Conservation (phyloP, 2,113 vertebrate genomes). For the Neoarius graeffei region DNA sequence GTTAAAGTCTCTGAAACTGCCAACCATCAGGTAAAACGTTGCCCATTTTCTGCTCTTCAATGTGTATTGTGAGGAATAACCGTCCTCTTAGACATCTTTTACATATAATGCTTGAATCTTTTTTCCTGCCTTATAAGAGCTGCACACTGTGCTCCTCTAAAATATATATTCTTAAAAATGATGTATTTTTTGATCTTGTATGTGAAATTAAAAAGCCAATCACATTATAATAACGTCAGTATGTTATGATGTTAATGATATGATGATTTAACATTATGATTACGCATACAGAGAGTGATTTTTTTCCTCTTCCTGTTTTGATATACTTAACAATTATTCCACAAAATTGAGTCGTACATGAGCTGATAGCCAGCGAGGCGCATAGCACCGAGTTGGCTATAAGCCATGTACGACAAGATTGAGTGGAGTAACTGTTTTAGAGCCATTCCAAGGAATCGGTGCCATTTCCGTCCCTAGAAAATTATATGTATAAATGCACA, state of each 20-base stretch:
- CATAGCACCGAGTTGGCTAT: too few species aligned
- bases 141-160: neutral
- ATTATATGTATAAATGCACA: too few species aligned
- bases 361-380: too few species aligned
- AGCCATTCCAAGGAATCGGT: too few species aligned
- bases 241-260: neutral
- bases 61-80: neutral
- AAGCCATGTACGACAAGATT: too few species aligned
- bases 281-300: neutral
- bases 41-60: slow-evolving; percentile 1
- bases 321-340: too few species aligned
- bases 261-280: neutral
- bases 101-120: neutral
- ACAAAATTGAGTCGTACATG: too few species aligned
- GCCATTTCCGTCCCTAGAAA: too few species aligned
- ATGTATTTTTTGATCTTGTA: neutral
- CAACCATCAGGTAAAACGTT: slow-evolving; percentile 84
- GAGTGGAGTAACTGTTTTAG: too few species aligned
- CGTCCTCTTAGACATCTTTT: neutral
- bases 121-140: neutral
- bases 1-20: slow-evolving; percentile 96
- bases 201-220: neutral
- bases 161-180: neutral
- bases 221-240: neutral
- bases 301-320: neutral